These are phyloP conservation scores for Nannobrachium achirus DNA, from an alignment of 2,113 vertebrate genomes.

Conservation along the genomic window DNA sequence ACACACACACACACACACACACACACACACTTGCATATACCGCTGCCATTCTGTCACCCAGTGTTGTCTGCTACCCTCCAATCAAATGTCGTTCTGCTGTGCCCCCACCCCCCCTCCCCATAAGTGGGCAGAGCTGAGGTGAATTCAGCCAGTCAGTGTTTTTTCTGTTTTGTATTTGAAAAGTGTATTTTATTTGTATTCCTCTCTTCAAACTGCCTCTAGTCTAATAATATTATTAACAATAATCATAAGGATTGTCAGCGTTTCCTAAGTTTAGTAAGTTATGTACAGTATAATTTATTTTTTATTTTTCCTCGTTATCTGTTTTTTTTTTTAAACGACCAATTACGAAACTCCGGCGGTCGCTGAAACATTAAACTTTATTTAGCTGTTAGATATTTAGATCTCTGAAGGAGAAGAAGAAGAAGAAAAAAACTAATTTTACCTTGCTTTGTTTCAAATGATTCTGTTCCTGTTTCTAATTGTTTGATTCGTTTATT, in stretches of 20 bases:
- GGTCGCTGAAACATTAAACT: slow-evolving; percentile 86
- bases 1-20: slow-evolving; percentile 21
- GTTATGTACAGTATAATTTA: slow-evolving; percentile 99
- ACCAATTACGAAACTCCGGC: slow-evolving; percentile 84
- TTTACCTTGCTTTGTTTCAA: slow-evolving; percentile 77
- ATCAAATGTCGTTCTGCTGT: slow-evolving; percentile 83
- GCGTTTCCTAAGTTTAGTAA: slow-evolving; percentile 96
- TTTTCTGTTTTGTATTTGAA: slow-evolving; percentile 87
- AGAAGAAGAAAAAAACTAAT: slow-evolving; percentile 70
- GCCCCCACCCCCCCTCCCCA: slow-evolving; percentile 23
- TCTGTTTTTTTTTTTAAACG: slow-evolving; percentile 85
- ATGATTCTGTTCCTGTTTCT: slow-evolving; percentile 70
- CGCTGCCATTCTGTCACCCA: slow-evolving; percentile 51
- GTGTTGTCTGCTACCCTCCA: slow-evolving; percentile 59
- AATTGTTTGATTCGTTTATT: slow-evolving; percentile 71
- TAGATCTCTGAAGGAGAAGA: slow-evolving; percentile 58
- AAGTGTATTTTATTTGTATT: slow-evolving; percentile 86
- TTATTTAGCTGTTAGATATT: slow-evolving; percentile 91
- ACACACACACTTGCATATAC: slow-evolving; percentile 27
- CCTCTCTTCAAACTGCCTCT: slow-evolving; percentile 93
- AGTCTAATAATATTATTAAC: slow-evolving; percentile 94
- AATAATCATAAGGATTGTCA: slow-evolving; percentile 93
- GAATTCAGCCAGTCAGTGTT: slow-evolving; percentile 87
- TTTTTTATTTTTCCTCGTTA: slow-evolving; percentile 83
- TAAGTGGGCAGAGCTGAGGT: slow-evolving; percentile 83